Evolutionary conservation across 2,888 invertebrate genomes (phyloP), one percentile per base, ranked within the genome.

Genomic region (Eupithecia vulgata): DNA sequence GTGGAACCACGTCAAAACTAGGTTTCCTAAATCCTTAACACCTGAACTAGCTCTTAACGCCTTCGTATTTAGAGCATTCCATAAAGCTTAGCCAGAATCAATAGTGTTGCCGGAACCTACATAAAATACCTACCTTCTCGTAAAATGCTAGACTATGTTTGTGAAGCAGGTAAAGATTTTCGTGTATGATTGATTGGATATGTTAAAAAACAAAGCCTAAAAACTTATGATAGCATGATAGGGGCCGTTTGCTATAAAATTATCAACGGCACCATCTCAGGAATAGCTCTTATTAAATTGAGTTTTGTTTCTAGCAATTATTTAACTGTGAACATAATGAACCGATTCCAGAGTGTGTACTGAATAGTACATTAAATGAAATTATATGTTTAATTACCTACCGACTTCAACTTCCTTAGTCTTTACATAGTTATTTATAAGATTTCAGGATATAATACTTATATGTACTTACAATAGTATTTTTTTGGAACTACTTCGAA

Each of bases 71-170:
- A 68, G 71, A 35, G 68, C 72, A 69, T 76, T 75, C 76, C 67
- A 75, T 77, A 77, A 75, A 77, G 76, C 76, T 78, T 73, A 75
- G 68, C 73, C 48, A 40, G 61, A 73, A 74, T 75, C 76, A 67
- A 73, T 73, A 73, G 72, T 59, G 57, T 25, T 12, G 35, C 70
- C n/a, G 34, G 52, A 21, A 57, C 21, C 57, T 57, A 52, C 30
- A 42, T 37, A 65, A 40, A 65, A 65, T 61, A 13, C 42, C 42
- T 13, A n/a, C 48, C 7, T n/a, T n/a, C 48, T n/a, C 48, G 8
- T 10, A 42, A 40, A 42, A 40, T 64, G 64, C 12, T 64, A 12
- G 40, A n/a, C 21, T 37, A n/a, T 64, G 65, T 65, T 65, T 35
- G n/a, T 35, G 37, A 13, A 40, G 21, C 21, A 64, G 5, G 37